Base-by-base conservation (phyloP, 2,797 vertebrate species). In the Lithobates sylvaticus region DNA sequence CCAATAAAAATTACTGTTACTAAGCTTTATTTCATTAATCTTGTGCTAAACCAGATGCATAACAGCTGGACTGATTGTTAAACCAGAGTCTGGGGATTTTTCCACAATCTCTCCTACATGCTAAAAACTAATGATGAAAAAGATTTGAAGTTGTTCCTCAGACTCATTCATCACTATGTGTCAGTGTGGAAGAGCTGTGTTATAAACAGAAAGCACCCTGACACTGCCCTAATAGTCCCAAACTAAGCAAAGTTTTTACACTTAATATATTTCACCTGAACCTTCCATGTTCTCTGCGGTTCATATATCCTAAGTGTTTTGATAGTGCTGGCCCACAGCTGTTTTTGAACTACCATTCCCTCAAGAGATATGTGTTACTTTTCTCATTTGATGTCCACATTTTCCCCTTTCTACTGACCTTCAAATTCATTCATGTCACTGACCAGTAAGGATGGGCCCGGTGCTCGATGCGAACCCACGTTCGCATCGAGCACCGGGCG, bases 281-380 rank as follows among this genome's bases (percentile, higher is more conserved):
- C 23, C 7, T 21, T 73, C 39, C 42, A 26, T 27, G 23, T 73
- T n/a, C n/a, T 9, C 71, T n/a, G 6, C 23, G 34, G 32, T 36
- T 71, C 69, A 71, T 71, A 36, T 71, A 71, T 71, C 69, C 69
- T 44, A n/a, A 27, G n/a, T 73, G 71, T 73, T 73, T 42, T 12
- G 10, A 44, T n/a, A 73, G 21, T 5, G 71, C 21, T 47, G 23
- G 39, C 18, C 71, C 23, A 73, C 71, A 73, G 21, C 21, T 73
- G 71, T n/a, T 44, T 34, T 44, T 36, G 69, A 71, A 71, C 21
- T 9, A 23, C 32, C 69, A 34, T 71, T 39, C 21, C 18, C 69
- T 71, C 32, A 71, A 71, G 18, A 73, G 71, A 73, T 26, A 42
- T 44, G 42, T 26, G 36, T 47, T 73, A n/a, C 39, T 18, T 16